A percentile compares a stretch with the other conserved stretches of the same genome.
Conservation (phyloP, 1,140 invertebrate genomes). For the Camponotus vicinus region DNA sequence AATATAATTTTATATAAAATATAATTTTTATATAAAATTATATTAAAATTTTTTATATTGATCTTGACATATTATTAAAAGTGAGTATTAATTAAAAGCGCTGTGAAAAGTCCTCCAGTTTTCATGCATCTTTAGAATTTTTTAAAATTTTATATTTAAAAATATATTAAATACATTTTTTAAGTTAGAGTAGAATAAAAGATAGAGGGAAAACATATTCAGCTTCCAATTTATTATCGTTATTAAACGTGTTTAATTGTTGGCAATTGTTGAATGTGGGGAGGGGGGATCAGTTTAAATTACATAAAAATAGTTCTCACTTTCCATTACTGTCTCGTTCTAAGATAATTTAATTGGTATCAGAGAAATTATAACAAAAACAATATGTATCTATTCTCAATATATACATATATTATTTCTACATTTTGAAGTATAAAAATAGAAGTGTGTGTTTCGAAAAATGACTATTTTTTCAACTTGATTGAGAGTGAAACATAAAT, state of each 20-base stretch:
- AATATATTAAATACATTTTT: conserved; percentile 23
- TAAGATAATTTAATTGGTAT: conserved; percentile 16
- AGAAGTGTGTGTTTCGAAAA: neutral
- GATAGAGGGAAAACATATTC: neutral
- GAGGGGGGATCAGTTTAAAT: conserved; percentile 1
- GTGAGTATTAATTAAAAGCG: neutral
- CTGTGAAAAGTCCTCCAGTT: neutral
- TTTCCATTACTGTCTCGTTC: too few species aligned
- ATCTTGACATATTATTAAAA: neutral
- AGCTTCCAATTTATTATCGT: neutral
- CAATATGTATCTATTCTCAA: neutral
- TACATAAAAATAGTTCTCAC: neutral
- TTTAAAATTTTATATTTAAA: neutral
- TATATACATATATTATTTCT: neutral
- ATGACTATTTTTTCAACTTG: neutral
- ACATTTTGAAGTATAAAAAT: neutral
- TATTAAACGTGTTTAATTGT: neutral
- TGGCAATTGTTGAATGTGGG: conserved; percentile 22
- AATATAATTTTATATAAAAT: too few species aligned
- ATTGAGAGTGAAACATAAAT: neutral
- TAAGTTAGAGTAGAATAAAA: neutral
- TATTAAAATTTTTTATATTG: conserved; percentile 35
- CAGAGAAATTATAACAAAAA: neutral
- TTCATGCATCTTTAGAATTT: conserved; percentile 22
- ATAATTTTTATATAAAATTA: too few species aligned